Evolutionary conservation across 2,113 vertebrate genomes (phyloP), one percentile per base, ranked within the genome.

Genomic region (Rhinopithecus roxellana): DNA sequence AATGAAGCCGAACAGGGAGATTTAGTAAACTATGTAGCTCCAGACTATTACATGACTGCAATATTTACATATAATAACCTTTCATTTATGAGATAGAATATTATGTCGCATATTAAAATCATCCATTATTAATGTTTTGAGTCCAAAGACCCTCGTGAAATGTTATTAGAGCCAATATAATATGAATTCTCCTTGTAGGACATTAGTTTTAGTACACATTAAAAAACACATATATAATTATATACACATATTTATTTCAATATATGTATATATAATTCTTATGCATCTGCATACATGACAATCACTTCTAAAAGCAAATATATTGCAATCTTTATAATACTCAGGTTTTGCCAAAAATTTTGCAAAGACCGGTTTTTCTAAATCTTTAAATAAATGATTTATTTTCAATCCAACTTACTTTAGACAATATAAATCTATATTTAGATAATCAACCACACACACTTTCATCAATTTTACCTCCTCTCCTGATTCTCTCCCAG

Each of bases 61-160:
- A 96, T 89, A 96, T 94, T 97, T 90, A 96, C 8, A 93, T 64
- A 93, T 45, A 96, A 93, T 94, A 93, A 55, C 10, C n/a, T 84
- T 94, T 96, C 89, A 93, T 89, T 96, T 81, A 75, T 72, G 91
- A 88, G 35, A 94, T 20, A 93, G 38, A 88, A 96, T 78, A 84
- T 89, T 95, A 89, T 88, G 7, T 70, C 70, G 18, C 45, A 97
- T 78, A 96, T 96, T 97, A 93, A 93, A 97, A 95, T 81, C 32
- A 97, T 90, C 59, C 94, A 95, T 95, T 96, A 97, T 96, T 98
- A 79, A 96, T 86, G 14, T 85, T 77, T 84, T 85, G 78, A 89
- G 43, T 61, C 64, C 85, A 91, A 95, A 81, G 70, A 84, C 50
- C 50, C 43, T 90, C 69, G 75, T 79, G 52, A 35, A 95, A 86